A percentile compares a stretch with the other conserved stretches of the same genome.
Conservation (phyloP, 2,888 invertebrate genomes). For the Ditula angustiorana region DNA sequence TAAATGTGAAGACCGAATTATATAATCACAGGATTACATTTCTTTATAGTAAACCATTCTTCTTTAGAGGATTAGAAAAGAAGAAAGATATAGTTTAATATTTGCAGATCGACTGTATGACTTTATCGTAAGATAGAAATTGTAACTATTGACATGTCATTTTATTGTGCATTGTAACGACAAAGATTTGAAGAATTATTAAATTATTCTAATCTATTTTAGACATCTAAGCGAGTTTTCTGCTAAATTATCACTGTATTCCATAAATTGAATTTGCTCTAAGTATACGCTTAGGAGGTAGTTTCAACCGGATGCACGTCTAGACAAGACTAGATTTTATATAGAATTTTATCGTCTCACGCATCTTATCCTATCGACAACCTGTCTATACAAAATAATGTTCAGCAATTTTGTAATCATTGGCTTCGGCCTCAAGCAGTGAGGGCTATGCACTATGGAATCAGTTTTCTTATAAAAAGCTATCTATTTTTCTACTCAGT, state of each 20-base stretch:
- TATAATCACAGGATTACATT: no score
- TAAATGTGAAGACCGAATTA: no score
- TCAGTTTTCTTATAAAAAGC: neutral
- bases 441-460: neutral
- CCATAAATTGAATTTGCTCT: neutral
- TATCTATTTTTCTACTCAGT: no score
- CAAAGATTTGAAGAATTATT: no score
- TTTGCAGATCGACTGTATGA: no score
- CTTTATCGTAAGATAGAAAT: no score
- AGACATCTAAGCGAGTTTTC: neutral
- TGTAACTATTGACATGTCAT: no score
- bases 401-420: neutral
- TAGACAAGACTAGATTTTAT: constrained; percentile 24
- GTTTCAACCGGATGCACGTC: constrained; percentile 18
- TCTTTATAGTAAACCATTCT: no score
- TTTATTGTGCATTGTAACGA: no score
- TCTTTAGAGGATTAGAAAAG: no score
- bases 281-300: neutral
- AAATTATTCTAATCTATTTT: no score
- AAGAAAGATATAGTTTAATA: no score
- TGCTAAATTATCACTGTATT: constrained; percentile 19
- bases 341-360: neutral
- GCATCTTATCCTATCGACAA: neutral
- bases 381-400: neutral
- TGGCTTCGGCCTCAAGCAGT: neutral